Evolutionary conservation across 2,888 invertebrate genomes (phyloP), one percentile per base, ranked within the genome.

Genomic region (Eupelmus urozonus): DNA sequence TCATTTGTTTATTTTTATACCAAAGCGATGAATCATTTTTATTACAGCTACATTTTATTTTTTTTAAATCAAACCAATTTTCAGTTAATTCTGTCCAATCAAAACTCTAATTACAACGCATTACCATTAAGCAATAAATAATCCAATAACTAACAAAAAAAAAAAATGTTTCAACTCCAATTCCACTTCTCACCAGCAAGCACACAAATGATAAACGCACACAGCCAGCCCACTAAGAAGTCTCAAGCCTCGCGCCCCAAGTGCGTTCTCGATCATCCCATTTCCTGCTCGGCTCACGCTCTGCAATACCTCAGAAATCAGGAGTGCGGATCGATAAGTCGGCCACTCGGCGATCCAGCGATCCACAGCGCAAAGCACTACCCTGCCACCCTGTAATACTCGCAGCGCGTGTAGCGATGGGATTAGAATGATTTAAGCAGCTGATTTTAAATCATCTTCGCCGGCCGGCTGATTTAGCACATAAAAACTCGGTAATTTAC

Each of bases 371-470:
- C 16, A 5, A 16, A 18, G n/a, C 5, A 45, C 42, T 18, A n/a
- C n/a, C n/a, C n/a, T n/a, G n/a, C n/a, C n/a, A n/a, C n/a, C n/a
- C n/a, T n/a, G n/a, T n/a, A n/a, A n/a, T n/a, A n/a, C n/a, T n/a
- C n/a, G n/a, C n/a, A n/a, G n/a, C n/a, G n/a, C 18, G 40, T 42
- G 2, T n/a, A 16, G 29, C 75, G 55, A 42, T 53, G 45, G 73
- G 67, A 76, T 80, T 73, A 70, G 70, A 59, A 65, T 80, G 76
- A 80, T 76, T 80, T 80, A 79, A 76, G 70, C 72, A 67, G 40
- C 51, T 65, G 72, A 76, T 80, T 80, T 80, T 80, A 80, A 80
- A 80, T 80, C 79, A 80, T 74, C 76, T 79, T 73, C 60, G 76
- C 76, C 18, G n/a, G n/a, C 23, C 11, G 70, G 51, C 3, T 76